phyloP scores from a whole-genome alignment of 2,797 vertebrate species.

The Antrozous pallidus region DNA sequence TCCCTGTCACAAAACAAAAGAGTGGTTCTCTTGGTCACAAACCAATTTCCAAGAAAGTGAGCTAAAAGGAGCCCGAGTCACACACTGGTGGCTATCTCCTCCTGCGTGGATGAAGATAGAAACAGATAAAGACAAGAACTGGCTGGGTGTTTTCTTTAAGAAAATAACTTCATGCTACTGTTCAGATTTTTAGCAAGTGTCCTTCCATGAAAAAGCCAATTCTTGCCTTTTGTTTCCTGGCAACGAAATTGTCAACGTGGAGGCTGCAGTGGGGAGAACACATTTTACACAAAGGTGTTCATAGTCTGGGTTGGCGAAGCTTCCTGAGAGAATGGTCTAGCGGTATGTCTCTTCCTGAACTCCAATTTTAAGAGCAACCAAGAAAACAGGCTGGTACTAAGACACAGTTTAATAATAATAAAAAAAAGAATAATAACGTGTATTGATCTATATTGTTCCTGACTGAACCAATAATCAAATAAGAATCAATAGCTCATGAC shows the following conservation, averaged over 20 bases:
- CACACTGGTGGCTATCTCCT: not conserved
- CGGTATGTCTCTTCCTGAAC: not conserved
- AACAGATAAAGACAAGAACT: not conserved
- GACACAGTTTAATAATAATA: not conserved
- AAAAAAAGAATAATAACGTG: not conserved
- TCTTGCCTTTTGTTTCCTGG: slow-evolving; percentile 12
- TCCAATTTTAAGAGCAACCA: not conserved
- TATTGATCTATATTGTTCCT: not conserved
- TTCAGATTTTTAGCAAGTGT: not conserved
- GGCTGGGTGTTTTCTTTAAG: not conserved
- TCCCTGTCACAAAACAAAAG: not conserved
- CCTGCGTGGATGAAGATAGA: not conserved
- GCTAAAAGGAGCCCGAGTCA: not conserved
- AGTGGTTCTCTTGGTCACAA: not conserved
- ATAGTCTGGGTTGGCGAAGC: not conserved
- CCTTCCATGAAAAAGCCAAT: not conserved
- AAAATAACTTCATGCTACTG: not conserved
- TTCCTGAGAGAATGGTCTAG: not conserved
- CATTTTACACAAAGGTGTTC: not conserved
- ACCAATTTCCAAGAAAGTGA: not conserved
- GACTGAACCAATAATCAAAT: not conserved
- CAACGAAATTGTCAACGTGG: not conserved
- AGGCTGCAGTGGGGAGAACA: fast-evolving
- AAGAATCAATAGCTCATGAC: not conserved
- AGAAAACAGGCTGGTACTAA: not conserved